phyloP scores from a whole-genome alignment of 2,113 vertebrate genomes.

The Tyto alba region DNA sequence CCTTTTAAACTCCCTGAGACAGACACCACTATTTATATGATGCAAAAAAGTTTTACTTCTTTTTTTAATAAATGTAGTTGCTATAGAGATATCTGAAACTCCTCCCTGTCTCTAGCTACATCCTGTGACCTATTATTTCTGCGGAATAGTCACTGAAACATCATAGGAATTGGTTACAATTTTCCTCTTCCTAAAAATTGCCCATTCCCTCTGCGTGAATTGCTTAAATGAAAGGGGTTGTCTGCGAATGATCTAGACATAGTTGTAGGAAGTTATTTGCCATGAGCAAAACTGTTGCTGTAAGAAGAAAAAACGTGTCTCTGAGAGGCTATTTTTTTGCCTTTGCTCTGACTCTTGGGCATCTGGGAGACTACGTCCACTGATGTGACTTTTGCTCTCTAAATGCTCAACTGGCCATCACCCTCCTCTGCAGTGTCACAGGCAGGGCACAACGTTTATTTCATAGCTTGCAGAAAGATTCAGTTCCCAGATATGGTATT shows the following conservation, averaged over 20 bases:
- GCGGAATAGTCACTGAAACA: not conserved
- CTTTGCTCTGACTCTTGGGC: not conserved
- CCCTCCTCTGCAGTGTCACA: not conserved
- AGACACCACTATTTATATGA: not conserved
- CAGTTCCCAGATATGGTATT: not conserved
- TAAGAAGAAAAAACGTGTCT: not conserved
- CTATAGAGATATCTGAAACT: not conserved
- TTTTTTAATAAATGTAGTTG: not conserved
- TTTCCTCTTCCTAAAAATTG: slow-evolving; percentile 2
- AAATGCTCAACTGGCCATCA: not conserved
- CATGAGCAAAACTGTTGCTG: not conserved
- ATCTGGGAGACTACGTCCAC: not conserved
- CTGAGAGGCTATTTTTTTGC: not conserved
- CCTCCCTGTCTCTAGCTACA: not conserved
- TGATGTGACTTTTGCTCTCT: not conserved
- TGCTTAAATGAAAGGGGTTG: not conserved
- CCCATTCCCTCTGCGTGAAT: not conserved
- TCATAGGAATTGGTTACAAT: not conserved
- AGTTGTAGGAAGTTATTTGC: not conserved
- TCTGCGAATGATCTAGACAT: not conserved
- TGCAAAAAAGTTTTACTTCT: not conserved
- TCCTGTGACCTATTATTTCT: not conserved
- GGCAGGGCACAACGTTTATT: not conserved
- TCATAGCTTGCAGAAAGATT: not conserved
- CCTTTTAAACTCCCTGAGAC: not conserved